A percentile compares a stretch with the other conserved stretches of the same genome.
Evolutionary conservation across 2,888 invertebrate genomes (phyloP).

Genomic region (Sminthurinus aureus): DNA sequence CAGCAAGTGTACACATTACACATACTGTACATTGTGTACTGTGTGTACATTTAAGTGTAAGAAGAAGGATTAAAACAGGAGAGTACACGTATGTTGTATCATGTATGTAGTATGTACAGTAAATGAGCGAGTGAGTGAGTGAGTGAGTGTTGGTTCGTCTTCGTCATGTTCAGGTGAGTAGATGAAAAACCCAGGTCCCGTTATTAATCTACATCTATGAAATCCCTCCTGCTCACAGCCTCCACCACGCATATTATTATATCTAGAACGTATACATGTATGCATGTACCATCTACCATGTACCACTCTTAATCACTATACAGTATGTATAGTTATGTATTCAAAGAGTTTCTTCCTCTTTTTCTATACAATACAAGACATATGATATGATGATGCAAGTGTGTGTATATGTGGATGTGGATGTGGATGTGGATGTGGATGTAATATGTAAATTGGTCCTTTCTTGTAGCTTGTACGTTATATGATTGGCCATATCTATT

Average conservation of each 20-base stretch:
- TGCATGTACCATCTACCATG: neutral
- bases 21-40: neutral
- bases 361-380: neutral
- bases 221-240: neutral
- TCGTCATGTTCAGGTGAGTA: neutral
- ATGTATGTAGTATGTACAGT: too few relatives aligned
- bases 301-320: neutral
- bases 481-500: too few relatives aligned
- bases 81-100: neutral
- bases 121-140: too few relatives aligned
- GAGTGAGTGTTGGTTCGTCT: neutral
- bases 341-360: neutral
- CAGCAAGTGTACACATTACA: neutral
- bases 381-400: too few relatives aligned
- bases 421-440: neutral
- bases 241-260: neutral
- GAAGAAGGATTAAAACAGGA: constrained; percentile 3
- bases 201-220: constrained; percentile 17
- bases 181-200: constrained; percentile 10
- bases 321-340: neutral
- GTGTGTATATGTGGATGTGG: neutral
- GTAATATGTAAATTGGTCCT: too few relatives aligned
- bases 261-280: neutral
- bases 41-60: neutral
- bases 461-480: too few relatives aligned